These are phyloP conservation scores for Iguana delicatissima DNA, from an alignment of 2,797 vertebrate genomes.

Conservation along the genomic window DNA sequence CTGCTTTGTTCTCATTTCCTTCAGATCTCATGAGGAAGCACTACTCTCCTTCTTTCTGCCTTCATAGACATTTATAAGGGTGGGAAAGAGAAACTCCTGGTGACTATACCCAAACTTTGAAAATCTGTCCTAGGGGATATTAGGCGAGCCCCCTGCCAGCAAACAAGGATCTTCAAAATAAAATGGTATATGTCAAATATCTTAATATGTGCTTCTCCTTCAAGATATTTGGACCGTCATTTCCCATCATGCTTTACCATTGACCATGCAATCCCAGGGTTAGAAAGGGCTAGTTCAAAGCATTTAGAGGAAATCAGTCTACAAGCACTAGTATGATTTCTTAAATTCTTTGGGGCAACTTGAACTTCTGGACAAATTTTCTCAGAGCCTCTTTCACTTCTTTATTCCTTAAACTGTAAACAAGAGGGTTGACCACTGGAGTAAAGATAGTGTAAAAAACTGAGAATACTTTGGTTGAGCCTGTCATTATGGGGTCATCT, in stretches of 20 bases:
- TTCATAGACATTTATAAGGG: too few species aligned
- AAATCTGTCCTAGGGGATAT: too few species aligned
- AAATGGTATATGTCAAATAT: too few species aligned
- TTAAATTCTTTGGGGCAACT: background rate
- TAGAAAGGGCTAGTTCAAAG: background rate
- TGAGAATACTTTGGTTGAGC: slow-evolving; percentile 20
- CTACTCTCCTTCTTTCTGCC: too few species aligned
- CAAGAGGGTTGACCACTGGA: slow-evolving; percentile 20
- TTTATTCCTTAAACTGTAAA: slow-evolving; percentile 37
- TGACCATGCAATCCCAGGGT: background rate
- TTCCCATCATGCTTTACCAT: background rate
- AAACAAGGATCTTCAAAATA: too few species aligned
- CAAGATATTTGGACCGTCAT: background rate
- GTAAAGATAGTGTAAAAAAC: slow-evolving; percentile 27
- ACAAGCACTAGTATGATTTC: background rate
- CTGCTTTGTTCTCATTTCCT: too few species aligned
- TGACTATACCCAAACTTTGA: too few species aligned
- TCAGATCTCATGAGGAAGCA: too few species aligned
- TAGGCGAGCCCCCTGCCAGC: too few species aligned
- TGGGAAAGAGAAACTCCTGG: too few species aligned
- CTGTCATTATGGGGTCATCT: background rate
- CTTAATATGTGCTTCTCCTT: too few species aligned
- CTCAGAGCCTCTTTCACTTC: slow-evolving; percentile 20
- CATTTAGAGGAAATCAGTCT: background rate
- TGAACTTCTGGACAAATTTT: background rate